These are phyloP conservation scores for Montipora sp. DNA, from an alignment of 64 coral and sea anemone genomes.

Conservation along the genomic window DNA sequence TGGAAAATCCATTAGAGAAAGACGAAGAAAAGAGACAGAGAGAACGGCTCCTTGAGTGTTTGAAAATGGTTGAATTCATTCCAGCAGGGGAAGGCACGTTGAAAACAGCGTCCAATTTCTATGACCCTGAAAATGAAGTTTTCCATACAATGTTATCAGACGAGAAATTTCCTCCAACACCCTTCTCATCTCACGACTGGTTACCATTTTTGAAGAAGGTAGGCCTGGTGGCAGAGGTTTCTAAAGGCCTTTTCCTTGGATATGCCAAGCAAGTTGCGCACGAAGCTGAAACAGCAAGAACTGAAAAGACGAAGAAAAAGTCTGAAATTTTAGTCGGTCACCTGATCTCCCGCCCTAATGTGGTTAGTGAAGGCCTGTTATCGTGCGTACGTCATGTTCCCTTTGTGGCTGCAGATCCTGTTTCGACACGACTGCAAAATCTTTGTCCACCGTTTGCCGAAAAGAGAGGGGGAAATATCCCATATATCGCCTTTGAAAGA, in stretches of 20 bases:
- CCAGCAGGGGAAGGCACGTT: background rate
- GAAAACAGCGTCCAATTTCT: slow-evolving; percentile 18
- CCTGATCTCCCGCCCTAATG: slow-evolving; percentile 16
- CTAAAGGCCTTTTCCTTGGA: background rate
- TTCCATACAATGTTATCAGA: slow-evolving; percentile 31
- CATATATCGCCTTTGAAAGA: slow-evolving; percentile 18
- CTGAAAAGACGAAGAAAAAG: slow-evolving; percentile 1
- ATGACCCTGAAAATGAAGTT: slow-evolving; percentile 33
- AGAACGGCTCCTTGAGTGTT: background rate
- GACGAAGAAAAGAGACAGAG: background rate
- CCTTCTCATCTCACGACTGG: slow-evolving; percentile 21
- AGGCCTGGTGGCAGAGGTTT: slow-evolving; percentile 23
- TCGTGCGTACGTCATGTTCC: background rate
- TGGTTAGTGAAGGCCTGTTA: background rate
- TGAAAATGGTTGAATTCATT: slow-evolving; percentile 12
- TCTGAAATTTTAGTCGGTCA: slow-evolving; percentile 21
- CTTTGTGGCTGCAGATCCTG: slow-evolving; percentile 3
- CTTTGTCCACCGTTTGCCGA: background rate
- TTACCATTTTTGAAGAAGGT: slow-evolving; percentile 19
- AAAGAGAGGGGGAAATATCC: background rate
- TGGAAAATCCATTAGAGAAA: background rate
- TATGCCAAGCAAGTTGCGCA: slow-evolving; percentile 38
- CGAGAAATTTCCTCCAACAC: slow-evolving; percentile 15
- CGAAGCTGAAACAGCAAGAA: slow-evolving; percentile 10
- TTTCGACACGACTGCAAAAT: background rate